Conservation (phyloP, 2,797 vertebrate genomes). For the Mareca penelope region DNA sequence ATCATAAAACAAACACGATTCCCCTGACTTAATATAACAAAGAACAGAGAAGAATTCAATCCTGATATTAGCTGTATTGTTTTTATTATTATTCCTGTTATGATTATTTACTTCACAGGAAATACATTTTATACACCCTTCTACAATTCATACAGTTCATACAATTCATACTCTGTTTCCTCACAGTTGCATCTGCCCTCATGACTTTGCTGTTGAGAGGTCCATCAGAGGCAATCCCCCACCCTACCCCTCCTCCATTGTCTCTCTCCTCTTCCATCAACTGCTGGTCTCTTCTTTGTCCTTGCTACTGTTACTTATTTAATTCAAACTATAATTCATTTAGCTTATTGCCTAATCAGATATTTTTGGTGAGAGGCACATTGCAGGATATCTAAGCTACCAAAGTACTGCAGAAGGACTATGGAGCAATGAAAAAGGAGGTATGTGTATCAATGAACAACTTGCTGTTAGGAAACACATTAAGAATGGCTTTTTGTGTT, state of each 20-base stretch:
- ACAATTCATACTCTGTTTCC: background rate
- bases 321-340: background rate
- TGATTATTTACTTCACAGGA: background rate
- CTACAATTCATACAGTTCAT: background rate
- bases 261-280: no score
- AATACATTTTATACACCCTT: background rate
- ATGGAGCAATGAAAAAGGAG: background rate
- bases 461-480: background rate
- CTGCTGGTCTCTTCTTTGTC: no score
- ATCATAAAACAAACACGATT: background rate
- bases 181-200: background rate
- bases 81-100: background rate
- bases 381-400: rapidly evolving
- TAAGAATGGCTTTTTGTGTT: background rate
- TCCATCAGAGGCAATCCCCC: background rate
- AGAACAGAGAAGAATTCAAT: background rate
- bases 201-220: background rate
- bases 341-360: background rate
- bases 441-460: rapidly evolving
- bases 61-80: background rate
- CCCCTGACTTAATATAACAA: background rate
- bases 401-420: background rate
- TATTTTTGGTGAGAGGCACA: background rate
- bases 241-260: background rate
- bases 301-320: background rate